phyloP scores from a whole-genome alignment of 2,113 vertebrate genomes.

The Corythoichthys haematopterus region DNA sequence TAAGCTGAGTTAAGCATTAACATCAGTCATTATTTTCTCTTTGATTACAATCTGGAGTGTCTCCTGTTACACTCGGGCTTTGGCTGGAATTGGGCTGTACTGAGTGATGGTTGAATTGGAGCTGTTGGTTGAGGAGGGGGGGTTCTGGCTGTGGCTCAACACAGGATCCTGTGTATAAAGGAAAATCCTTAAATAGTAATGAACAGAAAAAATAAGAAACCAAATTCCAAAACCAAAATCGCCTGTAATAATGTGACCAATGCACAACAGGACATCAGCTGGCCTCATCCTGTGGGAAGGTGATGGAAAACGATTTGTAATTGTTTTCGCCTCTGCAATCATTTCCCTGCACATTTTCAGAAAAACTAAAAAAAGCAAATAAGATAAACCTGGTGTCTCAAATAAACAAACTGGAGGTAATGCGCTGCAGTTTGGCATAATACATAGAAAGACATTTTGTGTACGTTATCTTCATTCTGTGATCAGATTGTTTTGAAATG shows the following conservation, averaged over 20 bases:
- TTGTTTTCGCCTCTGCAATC: not conserved
- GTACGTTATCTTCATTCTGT: not conserved
- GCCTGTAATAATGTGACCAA: conserved; percentile 34
- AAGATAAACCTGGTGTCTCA: not conserved
- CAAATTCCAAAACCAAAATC: conserved; percentile 31
- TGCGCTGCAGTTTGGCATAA: not conserved
- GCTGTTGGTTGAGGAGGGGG: conserved; percentile 16
- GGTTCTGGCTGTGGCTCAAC: conserved; percentile 17
- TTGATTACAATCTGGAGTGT: conserved; percentile 71
- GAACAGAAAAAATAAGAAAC: conserved; percentile 21
- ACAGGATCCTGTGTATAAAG: conserved; percentile 16
- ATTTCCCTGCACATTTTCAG: not conserved
- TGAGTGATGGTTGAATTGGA: conserved; percentile 74
- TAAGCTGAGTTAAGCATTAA: conserved; percentile 58
- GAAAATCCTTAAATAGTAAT: not conserved
- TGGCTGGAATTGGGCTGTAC: conserved; percentile 65
- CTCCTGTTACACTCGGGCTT: conserved; percentile 66
- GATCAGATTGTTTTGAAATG: not conserved
- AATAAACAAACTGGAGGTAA: not conserved
- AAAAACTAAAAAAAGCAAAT: not conserved
- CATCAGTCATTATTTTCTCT: conserved; percentile 67
- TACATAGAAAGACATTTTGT: not conserved
- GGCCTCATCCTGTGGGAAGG: conserved; percentile 33
- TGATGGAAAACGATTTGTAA: conserved; percentile 32
- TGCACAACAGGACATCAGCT: conserved; percentile 19